phyloP scores from a whole-genome alignment of 2,113 vertebrate species.

The Tychaedon coryphoeus region DNA sequence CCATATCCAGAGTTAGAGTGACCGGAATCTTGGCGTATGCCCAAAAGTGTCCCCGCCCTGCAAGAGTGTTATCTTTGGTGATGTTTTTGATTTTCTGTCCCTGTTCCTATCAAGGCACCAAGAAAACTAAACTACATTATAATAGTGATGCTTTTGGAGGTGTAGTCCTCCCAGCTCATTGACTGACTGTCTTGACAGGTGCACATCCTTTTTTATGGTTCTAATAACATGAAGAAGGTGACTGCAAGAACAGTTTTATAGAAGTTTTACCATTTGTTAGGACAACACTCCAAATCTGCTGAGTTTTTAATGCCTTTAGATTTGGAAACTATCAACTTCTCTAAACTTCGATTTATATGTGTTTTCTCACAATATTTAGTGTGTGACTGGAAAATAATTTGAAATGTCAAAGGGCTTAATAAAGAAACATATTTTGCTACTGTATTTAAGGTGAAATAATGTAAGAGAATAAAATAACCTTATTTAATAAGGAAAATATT shows the following conservation, averaged over 20 bases:
- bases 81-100: background rate
- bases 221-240: background rate
- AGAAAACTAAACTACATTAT: background rate
- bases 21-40: background rate
- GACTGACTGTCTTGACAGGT: background rate
- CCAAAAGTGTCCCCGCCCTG: background rate
- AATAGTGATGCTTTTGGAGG: background rate
- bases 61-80: background rate
- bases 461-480: background rate
- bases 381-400: background rate
- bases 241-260: background rate
- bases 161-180: background rate
- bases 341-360: background rate
- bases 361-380: background rate
- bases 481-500: background rate
- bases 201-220: background rate
- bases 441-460: background rate
- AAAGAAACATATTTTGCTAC: background rate
- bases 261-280: background rate
- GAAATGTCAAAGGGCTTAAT: background rate
- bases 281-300: background rate
- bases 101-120: background rate
- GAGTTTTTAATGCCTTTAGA: background rate
- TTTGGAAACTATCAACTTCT: background rate
- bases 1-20: fast-evolving